phyloP scores from a whole-genome alignment of 2,113 vertebrate species.

The Desmodus rotundus region DNA sequence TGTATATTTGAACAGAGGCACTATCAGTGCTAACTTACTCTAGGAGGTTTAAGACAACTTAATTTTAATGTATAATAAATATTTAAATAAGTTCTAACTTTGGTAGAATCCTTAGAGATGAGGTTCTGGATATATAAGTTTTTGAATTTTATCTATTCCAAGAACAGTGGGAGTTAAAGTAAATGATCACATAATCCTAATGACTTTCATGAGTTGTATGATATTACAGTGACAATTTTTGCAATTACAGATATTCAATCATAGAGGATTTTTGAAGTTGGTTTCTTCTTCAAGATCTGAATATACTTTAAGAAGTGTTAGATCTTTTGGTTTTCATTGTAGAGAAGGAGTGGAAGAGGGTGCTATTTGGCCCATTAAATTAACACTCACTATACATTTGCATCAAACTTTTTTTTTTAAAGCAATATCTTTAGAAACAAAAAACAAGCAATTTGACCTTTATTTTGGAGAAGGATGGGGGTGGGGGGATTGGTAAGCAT shows the following conservation, averaged over 20 bases:
- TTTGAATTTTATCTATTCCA: conserved; percentile 25
- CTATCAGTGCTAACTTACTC: neutral
- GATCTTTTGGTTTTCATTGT: conserved; percentile 33
- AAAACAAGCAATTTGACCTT: conserved; percentile 58
- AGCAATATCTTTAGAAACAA: conserved; percentile 38
- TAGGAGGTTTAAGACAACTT: conserved; percentile 44
- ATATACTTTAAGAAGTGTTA: conserved; percentile 26
- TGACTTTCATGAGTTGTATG: conserved; percentile 1
- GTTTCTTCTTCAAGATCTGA: neutral
- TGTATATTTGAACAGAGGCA: neutral
- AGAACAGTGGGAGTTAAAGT: conserved; percentile 27
- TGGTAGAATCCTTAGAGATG: conserved; percentile 5
- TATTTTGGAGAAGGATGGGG: conserved; percentile 52
- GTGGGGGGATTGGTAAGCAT: neutral
- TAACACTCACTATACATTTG: conserved; percentile 20
- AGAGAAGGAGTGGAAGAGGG: neutral
- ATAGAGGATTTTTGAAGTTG: conserved; percentile 27
- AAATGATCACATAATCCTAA: neutral
- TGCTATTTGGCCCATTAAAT: conserved; percentile 19
- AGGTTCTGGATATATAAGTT: conserved; percentile 17
- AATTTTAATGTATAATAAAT: conserved; percentile 59
- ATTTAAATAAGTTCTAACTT: conserved; percentile 40
- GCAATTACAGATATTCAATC: conserved; percentile 28
- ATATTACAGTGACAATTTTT: conserved; percentile 42
- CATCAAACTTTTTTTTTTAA: conserved; percentile 1